Evolutionary conservation across 2,797 vertebrate species (phyloP), one percentile per base, ranked within the genome.

Genomic region (Peromyscus aztecus): DNA sequence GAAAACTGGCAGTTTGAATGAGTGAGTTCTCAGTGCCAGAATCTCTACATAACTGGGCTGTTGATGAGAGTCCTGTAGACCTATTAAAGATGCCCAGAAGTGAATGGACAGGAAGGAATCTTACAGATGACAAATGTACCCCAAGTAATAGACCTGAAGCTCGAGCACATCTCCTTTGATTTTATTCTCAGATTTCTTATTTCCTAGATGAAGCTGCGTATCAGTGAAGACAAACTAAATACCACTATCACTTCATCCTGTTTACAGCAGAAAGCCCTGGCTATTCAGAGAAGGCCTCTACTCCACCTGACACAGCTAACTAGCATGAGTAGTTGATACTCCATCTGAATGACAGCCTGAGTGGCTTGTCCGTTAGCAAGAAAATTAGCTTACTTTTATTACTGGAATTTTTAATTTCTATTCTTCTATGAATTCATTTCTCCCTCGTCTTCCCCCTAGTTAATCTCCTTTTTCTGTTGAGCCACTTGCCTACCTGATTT

Each of bases 331-430:
- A 89, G 17, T 65, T 96, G 31, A 80, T 76, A 63, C 43, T 49
- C 83, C 67, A 29, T 69, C 8, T 43, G 24, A 75, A 4, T 78
- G 61, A 40, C 29, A 49, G 23, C 76, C 52, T 14, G 17, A 67
- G 21, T 59, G 11, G 19, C 17, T 34, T 90, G 9, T 86, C 37
- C 69, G 52, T 90, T 77, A 90, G 29, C 57, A 61, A 94, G 67
- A 81, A 87, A 57, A 75, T 76, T 83, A 88, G 57, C 29, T 91
- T 46, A 61, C 76, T 97, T 95, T 90, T 37, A 61, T 77, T 94
- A 46, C 75, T 87, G 34, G 0, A 40, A 2, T 75, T 92, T 92
- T 94, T 69, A 1, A 78, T 94, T 92, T 59, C n/a, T 46, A 0
- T 81, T 59, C n/a, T 88, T 67, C 46, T 94, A 49, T 84, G 23